phyloP scores from a whole-genome alignment of 1,140 invertebrate genomes.

The Drosophila subpulchrella region DNA sequence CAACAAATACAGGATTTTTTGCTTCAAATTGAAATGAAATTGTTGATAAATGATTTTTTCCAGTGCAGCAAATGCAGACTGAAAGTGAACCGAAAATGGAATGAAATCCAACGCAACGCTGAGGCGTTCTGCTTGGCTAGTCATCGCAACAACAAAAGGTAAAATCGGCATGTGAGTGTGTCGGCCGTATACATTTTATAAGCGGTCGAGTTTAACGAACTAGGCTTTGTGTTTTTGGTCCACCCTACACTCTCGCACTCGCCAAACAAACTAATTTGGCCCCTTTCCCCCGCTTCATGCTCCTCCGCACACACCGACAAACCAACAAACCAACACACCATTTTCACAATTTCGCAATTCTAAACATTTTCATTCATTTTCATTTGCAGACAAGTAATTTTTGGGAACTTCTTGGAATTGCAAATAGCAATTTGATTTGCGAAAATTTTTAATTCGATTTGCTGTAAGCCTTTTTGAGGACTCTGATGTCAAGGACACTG shows the following conservation, averaged over 20 bases:
- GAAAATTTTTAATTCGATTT: slow-evolving; percentile 62
- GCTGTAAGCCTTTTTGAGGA: slow-evolving; percentile 14
- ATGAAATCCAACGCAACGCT: slow-evolving; percentile 56
- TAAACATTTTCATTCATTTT: slow-evolving; percentile 30
- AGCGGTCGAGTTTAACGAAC: slow-evolving; percentile 76
- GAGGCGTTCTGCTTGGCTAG: slow-evolving; percentile 73
- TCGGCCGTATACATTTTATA: slow-evolving; percentile 62
- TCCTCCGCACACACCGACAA: slow-evolving; percentile 43
- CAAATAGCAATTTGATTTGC: slow-evolving; percentile 43
- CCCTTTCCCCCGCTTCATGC: slow-evolving; percentile 43
- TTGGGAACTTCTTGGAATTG: slow-evolving; percentile 17
- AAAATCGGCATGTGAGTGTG: slow-evolving; percentile 48
- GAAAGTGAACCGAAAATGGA: slow-evolving; percentile 34
- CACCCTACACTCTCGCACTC: slow-evolving; percentile 18
- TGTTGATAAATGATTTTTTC: not conserved
- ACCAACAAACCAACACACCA: slow-evolving; percentile 18
- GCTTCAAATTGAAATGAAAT: no score
- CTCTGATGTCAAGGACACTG: slow-evolving; percentile 27
- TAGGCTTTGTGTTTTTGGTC: slow-evolving; percentile 59
- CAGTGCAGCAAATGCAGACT: slow-evolving; percentile 20
- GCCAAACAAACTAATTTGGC: slow-evolving; percentile 37
- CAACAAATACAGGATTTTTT: no score
- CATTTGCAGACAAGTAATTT: slow-evolving; percentile 35
- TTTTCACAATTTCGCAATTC: slow-evolving; percentile 30
- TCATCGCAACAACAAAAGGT: slow-evolving; percentile 37